A percentile compares a stretch with the other conserved stretches of the same genome.
Evolutionary conservation across 2,797 vertebrate genomes (phyloP).

Genomic region (Decapterus maruadsi): DNA sequence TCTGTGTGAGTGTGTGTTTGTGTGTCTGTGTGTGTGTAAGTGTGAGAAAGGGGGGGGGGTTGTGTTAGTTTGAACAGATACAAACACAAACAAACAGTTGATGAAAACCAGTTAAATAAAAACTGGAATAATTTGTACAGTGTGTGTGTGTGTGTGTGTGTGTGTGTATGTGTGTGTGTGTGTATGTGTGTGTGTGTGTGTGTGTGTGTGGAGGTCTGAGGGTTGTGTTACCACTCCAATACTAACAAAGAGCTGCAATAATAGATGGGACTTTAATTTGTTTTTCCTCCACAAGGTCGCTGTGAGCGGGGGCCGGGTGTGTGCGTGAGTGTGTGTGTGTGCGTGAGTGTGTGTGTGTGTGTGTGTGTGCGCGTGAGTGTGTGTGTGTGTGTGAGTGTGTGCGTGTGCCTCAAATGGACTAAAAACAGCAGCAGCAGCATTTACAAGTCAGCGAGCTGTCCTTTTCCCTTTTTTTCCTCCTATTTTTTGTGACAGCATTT

Average conservation of each 20-base stretch:
- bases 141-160: too few species aligned
- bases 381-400: not conserved
- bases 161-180: too few species aligned
- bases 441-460: too few species aligned
- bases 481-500: not conserved
- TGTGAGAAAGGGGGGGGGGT: not conserved
- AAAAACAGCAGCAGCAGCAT: not conserved
- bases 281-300: slow-evolving; percentile 78
- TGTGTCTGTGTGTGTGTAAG: too few species aligned
- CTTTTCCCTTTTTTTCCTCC: too few species aligned
- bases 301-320: slow-evolving; percentile 32
- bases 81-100: slow-evolving; percentile 9
- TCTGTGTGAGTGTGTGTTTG: too few species aligned
- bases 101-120: slow-evolving; percentile 19
- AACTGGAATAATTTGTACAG: not conserved
- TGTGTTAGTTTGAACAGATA: slow-evolving; percentile 5
- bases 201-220: not conserved
- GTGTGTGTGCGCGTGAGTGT: not conserved
- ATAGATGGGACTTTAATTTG: slow-evolving; percentile 80
- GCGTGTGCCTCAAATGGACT: not conserved
- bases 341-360: slow-evolving; percentile 25
- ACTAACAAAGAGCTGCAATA: slow-evolving; percentile 74
- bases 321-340: too few species aligned
- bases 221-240: slow-evolving; percentile 68
- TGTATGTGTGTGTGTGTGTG: too few species aligned